A percentile compares a stretch with the other conserved stretches of the same genome.
These are phyloP conservation scores for Caenorhabditis plicata DNA, from an alignment of 2,888 invertebrate species.

Conservation along the genomic window DNA sequence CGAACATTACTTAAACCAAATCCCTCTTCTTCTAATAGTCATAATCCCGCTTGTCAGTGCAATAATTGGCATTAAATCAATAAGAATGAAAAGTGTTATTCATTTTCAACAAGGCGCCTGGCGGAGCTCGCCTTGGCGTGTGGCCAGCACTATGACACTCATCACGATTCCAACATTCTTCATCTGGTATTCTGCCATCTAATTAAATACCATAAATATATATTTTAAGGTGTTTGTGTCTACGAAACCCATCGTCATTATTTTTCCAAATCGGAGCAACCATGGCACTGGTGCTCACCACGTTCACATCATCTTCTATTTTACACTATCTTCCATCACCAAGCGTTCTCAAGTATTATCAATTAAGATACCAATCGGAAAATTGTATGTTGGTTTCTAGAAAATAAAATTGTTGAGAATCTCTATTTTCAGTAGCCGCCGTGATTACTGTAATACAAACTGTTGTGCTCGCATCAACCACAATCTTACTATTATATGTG, in stretches of 20 bases:
- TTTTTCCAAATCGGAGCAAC: slow-evolving; percentile 39
- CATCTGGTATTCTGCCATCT: too few relatives aligned
- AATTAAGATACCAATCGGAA: slow-evolving; percentile 37
- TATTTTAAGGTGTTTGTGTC: too few relatives aligned
- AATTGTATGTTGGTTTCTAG: slow-evolving; percentile 29
- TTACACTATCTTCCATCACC: slow-evolving; percentile 51
- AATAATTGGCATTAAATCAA: slow-evolving; percentile 26
- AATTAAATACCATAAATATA: too few relatives aligned
- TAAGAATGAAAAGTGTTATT: slow-evolving; percentile 39
- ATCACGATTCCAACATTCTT: slow-evolving; percentile 38
- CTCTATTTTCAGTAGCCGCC: slow-evolving; percentile 16
- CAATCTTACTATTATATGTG: slow-evolving; percentile 25
- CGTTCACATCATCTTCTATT: slow-evolving; percentile 37
- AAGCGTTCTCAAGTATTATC: slow-evolving; percentile 38
- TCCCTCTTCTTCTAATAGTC: slow-evolving; percentile 32
- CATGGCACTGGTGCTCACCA: slow-evolving; percentile 31
- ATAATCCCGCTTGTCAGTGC: slow-evolving; percentile 40
- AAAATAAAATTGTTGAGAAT: not conserved
- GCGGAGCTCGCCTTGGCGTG: slow-evolving; percentile 46
- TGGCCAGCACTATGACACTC: slow-evolving; percentile 41
- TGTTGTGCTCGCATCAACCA: slow-evolving; percentile 6
- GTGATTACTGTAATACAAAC: slow-evolving; percentile 23
- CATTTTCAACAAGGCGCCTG: slow-evolving; percentile 46
- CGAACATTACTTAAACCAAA: slow-evolving; percentile 31
- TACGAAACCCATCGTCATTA: slow-evolving; percentile 26